Conservation (phyloP, 2,888 invertebrate genomes). For the Pristionchus mayeri region DNA sequence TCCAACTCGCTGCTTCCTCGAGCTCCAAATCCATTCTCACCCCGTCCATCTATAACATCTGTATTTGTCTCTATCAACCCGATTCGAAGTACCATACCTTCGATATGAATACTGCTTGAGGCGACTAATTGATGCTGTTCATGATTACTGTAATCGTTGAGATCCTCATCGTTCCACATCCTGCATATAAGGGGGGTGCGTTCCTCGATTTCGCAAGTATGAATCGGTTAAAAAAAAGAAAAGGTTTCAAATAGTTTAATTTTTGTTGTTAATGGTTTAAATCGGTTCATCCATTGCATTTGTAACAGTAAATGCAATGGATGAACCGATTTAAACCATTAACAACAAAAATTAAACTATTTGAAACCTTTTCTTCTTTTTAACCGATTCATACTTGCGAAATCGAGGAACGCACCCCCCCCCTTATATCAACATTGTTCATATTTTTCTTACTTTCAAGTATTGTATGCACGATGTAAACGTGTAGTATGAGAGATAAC, state of each 20-base stretch:
- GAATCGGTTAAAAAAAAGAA: too few relatives aligned
- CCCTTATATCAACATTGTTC: background rate
- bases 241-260: too few relatives aligned
- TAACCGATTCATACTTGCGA: too few relatives aligned
- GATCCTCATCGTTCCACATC: slow-evolving; percentile 21
- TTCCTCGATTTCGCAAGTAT: too few relatives aligned
- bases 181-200: too few relatives aligned
- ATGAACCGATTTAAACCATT: too few relatives aligned
- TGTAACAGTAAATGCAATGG: too few relatives aligned
- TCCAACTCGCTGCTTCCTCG: background rate
- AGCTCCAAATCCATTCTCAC: background rate
- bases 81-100: slow-evolving; percentile 1
- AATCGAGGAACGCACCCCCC: too few relatives aligned
- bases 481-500: background rate
- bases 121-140: background rate
- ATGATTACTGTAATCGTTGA: background rate
- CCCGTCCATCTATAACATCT: background rate
- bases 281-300: too few relatives aligned
- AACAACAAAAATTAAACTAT: too few relatives aligned
- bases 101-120: background rate
- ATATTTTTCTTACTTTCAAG: background rate
- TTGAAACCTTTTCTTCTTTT: too few relatives aligned
- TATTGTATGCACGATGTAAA: background rate
- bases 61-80: background rate
- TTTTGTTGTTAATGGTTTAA: too few relatives aligned